Evolutionary conservation across 2,888 invertebrate genomes (phyloP).

Genomic region (Polydrusus pterygomalis): DNA sequence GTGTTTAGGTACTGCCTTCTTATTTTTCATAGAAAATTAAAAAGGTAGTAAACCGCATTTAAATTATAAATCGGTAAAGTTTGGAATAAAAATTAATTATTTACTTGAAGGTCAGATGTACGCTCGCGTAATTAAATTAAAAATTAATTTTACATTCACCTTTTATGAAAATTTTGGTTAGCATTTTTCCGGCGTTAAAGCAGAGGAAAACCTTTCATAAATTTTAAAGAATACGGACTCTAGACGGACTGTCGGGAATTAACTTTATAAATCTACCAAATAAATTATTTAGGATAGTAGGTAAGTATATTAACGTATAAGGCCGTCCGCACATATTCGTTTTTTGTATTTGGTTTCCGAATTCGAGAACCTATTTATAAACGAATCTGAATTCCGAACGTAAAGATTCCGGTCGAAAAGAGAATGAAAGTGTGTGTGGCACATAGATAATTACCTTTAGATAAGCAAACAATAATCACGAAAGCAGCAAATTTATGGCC

Average conservation of each 20-base stretch:
- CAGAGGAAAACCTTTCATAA: conserved; percentile 4
- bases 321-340: too few relatives aligned
- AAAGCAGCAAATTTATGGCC: too few relatives aligned
- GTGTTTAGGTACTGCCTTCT: neutral
- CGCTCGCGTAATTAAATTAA: conserved; percentile 12
- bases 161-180: conserved; percentile 1
- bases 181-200: neutral
- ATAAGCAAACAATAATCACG: too few relatives aligned
- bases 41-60: neutral
- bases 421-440: too few relatives aligned
- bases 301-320: too few relatives aligned
- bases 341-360: too few relatives aligned
- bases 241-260: neutral
- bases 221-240: conserved; percentile 8
- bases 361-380: too few relatives aligned
- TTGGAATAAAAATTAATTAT: conserved; percentile 11
- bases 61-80: conserved; percentile 9
- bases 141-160: conserved; percentile 13
- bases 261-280: neutral
- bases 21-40: neutral
- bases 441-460: too few relatives aligned
- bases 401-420: too few relatives aligned
- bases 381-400: too few relatives aligned
- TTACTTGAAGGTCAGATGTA: conserved; percentile 1
- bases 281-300: neutral